Evolutionary conservation across 2,113 vertebrate species (phyloP), one percentile per base, ranked within the genome.

Genomic region (Chamaea fasciata): DNA sequence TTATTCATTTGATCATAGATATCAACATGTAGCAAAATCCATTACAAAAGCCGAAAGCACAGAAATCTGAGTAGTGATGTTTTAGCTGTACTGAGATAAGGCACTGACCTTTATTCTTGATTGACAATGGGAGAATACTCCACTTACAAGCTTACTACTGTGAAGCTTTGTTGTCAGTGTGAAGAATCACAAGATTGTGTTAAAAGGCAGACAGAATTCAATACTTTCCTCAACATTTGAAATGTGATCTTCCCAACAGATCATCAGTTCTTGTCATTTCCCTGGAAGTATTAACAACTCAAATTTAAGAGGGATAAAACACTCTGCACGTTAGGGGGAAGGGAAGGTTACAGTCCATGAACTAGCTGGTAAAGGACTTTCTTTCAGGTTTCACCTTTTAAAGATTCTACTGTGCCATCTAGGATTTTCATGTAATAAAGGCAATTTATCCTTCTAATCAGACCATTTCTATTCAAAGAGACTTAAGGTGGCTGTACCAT

Each of bases 91-190:
- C n/a, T 44, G 50, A 95, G 70, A 87, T 64, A 87, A 92, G 62
- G 64, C 63, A 87, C 1, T 91, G 85, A 93, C 83, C 79, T 88
- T 96, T 92, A 86, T 80, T 95, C 89, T 78, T 41, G 59, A 62
- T 50, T 93, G 67, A 63, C 89, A 83, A 94, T 47, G 80, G 65
- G 88, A 90, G 87, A 94, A 94, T 13, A 62, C 63, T 80, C 46
- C 37, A 42, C 69, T 83, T 33, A 79, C 71, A 73, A 31, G 70
- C 84, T 69, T 85, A 91, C 83, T 94, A 79, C 70, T 44, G 83
- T 60, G 90, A 95, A 94, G 49, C 74, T 30, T 68, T 63, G 73
- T 21, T 90, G 70, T 80, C 75, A 92, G 65, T 19, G 67, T 70
- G 46, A 92, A 89, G 64, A 86, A 92, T 83, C 52, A 73, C 53